Conservation (phyloP, 2,888 invertebrate species). For the Drosophila subsilvestris region DNA sequence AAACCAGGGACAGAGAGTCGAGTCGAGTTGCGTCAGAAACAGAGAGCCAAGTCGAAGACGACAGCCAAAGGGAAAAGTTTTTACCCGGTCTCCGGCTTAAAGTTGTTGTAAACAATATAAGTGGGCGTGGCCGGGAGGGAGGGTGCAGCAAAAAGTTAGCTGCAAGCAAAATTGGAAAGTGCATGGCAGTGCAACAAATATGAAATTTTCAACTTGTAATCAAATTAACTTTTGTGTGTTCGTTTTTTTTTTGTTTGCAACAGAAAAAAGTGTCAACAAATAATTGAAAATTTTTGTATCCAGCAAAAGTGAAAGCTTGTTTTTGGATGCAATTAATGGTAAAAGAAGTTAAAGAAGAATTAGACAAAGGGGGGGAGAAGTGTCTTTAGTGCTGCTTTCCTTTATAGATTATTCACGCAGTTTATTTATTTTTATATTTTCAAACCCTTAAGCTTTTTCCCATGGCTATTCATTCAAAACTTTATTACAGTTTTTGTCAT, state of each 20-base stretch:
- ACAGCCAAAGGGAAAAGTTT: conserved; percentile 60
- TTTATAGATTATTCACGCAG: no score
- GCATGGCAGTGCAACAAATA: conserved; percentile 58
- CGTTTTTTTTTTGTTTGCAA: conserved; percentile 28
- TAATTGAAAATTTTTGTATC: conserved; percentile 35
- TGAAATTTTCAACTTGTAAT: conserved; percentile 55
- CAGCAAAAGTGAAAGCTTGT: not conserved
- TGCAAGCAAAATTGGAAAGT: conserved; percentile 55
- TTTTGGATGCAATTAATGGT: no score
- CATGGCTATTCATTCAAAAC: not conserved
- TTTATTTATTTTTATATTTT: not conserved
- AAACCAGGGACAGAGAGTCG: conserved; percentile 22
- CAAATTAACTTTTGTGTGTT: conserved; percentile 63
- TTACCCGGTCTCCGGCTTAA: conserved; percentile 39
- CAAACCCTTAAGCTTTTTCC: not conserved
- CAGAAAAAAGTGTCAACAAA: conserved; percentile 58
- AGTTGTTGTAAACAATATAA: conserved; percentile 60
- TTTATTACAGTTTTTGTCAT: not conserved
- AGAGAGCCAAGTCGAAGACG: conserved; percentile 32
- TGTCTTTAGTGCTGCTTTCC: no score
- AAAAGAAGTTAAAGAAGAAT: not conserved
- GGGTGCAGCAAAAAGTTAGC: conserved; percentile 23
- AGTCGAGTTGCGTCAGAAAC: conserved; percentile 1
- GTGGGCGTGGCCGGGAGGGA: conserved; percentile 23
- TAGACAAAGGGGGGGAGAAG: not conserved